A percentile compares a stretch with the other conserved stretches of the same genome.
Conservation (phyloP, 2,888 invertebrate species). For the Pilophorus perplexus region DNA sequence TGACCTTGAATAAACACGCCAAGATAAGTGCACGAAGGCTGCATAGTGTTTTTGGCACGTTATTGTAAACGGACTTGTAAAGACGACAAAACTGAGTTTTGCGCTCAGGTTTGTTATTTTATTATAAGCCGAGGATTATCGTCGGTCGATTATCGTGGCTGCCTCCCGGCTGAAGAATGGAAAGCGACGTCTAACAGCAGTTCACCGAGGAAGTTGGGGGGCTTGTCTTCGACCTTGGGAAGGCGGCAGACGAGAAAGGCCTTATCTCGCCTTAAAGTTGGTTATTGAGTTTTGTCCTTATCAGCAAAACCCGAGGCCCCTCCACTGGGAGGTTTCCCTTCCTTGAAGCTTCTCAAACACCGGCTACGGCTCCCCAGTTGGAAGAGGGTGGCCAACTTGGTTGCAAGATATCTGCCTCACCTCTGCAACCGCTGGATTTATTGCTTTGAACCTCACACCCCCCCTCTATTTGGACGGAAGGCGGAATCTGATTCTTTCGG, state of each 20-base stretch:
- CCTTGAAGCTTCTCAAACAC: not conserved
- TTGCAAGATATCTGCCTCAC: constrained; percentile 27
- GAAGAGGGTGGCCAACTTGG: constrained; percentile 6
- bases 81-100: too few species aligned
- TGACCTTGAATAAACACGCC: too few species aligned
- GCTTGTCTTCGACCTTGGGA: constrained; percentile 31
- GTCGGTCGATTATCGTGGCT: too few species aligned
- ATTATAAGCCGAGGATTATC: too few species aligned
- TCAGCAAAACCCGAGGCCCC: constrained; percentile 4
- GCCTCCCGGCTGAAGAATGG: constrained; percentile 7
- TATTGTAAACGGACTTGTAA: too few species aligned
- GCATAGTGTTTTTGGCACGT: too few species aligned
- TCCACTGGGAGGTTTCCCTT: not conserved
- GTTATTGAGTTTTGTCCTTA: constrained; percentile 39
- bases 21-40: too few species aligned
- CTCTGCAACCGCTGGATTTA: constrained; percentile 25
- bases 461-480: too few species aligned
- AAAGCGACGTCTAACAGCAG: constrained; percentile 2
- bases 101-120: too few species aligned
- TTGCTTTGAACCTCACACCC: too few species aligned
- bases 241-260: constrained; percentile 34
- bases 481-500: too few species aligned
- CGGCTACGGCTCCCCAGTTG: constrained; percentile 10
- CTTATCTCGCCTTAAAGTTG: constrained; percentile 30
- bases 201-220: too few species aligned